phyloP scores from a whole-genome alignment of 2,113 vertebrate species.

The Struthio camelus region DNA sequence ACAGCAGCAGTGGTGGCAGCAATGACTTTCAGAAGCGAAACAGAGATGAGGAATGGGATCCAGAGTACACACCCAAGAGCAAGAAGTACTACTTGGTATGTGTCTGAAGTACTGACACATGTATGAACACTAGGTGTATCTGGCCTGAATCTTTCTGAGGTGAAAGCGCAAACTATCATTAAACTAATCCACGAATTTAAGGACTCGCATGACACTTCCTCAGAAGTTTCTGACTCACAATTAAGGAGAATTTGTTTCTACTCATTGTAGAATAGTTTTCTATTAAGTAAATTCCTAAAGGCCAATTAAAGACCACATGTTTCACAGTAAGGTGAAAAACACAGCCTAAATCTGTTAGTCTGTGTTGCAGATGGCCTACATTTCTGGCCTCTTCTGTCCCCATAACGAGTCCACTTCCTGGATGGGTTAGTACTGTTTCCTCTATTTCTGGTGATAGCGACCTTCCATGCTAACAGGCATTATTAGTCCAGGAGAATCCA shows the following conservation, averaged over 20 bases:
- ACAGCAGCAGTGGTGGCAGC: conserved; percentile 80
- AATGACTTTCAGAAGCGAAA: conserved; percentile 77
- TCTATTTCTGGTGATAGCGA: background rate
- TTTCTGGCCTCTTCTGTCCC: background rate
- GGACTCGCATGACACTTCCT: background rate
- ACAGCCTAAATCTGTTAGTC: background rate
- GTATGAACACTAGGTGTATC: background rate
- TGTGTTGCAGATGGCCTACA: too few relatives aligned
- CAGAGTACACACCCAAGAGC: conserved; percentile 92
- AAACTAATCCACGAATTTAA: background rate
- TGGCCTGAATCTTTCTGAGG: background rate
- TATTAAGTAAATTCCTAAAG: background rate
- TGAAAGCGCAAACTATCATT: background rate
- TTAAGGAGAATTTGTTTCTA: background rate
- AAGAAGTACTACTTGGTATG: conserved; percentile 96
- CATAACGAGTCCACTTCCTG: background rate
- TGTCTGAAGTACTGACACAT: background rate
- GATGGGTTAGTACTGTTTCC: background rate
- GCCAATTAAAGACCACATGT: background rate
- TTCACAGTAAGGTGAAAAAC: background rate
- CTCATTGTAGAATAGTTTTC: background rate
- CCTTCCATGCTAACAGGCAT: accelerated
- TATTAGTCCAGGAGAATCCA: background rate
- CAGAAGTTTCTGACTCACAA: background rate
- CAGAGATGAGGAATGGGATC: conserved; percentile 91